Evolutionary conservation across 1,140 invertebrate genomes (phyloP).

Genomic region (Eriosoma lanigerum): DNA sequence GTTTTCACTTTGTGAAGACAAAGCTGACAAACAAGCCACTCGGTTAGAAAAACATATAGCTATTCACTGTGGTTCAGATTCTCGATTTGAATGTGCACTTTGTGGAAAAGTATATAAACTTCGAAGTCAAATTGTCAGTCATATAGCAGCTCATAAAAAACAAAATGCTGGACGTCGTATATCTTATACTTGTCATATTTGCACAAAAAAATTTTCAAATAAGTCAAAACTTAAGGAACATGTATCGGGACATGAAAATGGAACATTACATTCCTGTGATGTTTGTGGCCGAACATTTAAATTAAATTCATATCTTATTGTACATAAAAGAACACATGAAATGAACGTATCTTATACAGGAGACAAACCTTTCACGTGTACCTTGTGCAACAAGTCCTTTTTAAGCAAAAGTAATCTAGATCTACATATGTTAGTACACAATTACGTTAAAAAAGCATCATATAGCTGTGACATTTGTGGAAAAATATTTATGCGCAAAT

Average conservation of each 20-base stretch:
- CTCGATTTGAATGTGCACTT: conserved; percentile 50
- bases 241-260: conserved; percentile 52
- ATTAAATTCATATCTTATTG: conserved; percentile 53
- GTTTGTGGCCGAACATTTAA: conserved; percentile 54
- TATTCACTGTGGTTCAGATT: conserved; percentile 48
- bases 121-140: conserved; percentile 52
- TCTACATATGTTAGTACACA: conserved; percentile 52
- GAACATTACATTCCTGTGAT: conserved; percentile 53
- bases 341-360: conserved; percentile 53
- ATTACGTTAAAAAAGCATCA: conserved; percentile 53
- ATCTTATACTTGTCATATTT: conserved; percentile 52
- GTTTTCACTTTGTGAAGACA: conserved; percentile 44
- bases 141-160: conserved; percentile 53
- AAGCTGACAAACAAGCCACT: conserved; percentile 42
- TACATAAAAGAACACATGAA: conserved; percentile 53
- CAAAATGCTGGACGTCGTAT: conserved; percentile 51
- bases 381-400: conserved; percentile 53
- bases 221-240: conserved; percentile 51
- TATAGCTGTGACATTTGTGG: conserved; percentile 54
- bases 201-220: conserved; percentile 53
- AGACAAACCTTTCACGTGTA: conserved; percentile 52
- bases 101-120: conserved; percentile 53
- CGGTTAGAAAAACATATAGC: conserved; percentile 52
- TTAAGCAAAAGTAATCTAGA: conserved; percentile 54
- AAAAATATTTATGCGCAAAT: conserved; percentile 54